Conservation (phyloP, 2,797 vertebrate species). For the Syndactyla subalaris region DNA sequence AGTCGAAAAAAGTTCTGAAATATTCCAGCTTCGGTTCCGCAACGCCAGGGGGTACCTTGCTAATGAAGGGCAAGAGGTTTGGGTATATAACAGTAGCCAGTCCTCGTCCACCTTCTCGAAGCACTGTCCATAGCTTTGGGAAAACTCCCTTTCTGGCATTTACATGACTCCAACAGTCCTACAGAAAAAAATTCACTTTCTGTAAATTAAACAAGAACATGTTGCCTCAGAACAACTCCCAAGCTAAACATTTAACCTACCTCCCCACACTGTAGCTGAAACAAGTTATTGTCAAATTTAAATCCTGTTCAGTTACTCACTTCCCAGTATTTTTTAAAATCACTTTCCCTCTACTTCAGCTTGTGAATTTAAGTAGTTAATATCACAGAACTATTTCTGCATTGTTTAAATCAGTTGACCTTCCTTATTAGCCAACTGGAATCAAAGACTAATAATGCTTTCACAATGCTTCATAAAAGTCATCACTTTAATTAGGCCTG, state of each 20-base stretch:
- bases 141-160: slow-evolving; percentile 92
- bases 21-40: slow-evolving; percentile 87
- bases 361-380: background rate
- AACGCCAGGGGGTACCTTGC: slow-evolving; percentile 86
- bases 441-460: background rate
- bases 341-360: background rate
- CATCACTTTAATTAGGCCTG: background rate
- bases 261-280: background rate
- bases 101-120: slow-evolving; percentile 91
- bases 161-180: slow-evolving; percentile 96
- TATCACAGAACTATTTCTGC: background rate
- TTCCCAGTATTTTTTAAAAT: background rate
- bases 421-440: background rate
- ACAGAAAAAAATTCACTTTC: background rate
- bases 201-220: background rate
- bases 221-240: background rate
- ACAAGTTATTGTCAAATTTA: background rate
- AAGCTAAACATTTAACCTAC: background rate
- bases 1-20: slow-evolving; percentile 86
- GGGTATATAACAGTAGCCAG: slow-evolving; percentile 90
- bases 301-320: background rate
- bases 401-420: background rate
- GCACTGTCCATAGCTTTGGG: slow-evolving; percentile 89
- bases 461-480: background rate
- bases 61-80: slow-evolving; percentile 93